Conservation (phyloP, 1,140 invertebrate species). For the Sinonovacula constricta region DNA sequence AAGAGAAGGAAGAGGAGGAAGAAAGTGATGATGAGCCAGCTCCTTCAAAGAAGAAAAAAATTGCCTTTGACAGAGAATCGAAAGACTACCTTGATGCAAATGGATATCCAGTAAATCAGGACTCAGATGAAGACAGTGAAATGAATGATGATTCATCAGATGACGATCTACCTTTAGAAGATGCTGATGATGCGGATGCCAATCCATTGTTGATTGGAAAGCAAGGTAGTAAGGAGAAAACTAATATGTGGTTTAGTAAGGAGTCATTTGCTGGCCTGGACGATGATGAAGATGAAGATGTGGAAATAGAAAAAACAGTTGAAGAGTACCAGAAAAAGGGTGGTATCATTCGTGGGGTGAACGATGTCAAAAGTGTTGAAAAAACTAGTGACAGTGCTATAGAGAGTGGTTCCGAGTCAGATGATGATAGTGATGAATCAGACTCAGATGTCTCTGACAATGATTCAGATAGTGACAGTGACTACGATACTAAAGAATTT, state of each 20-base stretch:
- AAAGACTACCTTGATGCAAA: slow-evolving; percentile 59
- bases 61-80: slow-evolving; percentile 62
- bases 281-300: slow-evolving; percentile 91
- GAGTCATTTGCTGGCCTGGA: slow-evolving; percentile 91
- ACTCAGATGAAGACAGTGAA: slow-evolving; percentile 59
- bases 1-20: slow-evolving; percentile 56
- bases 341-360: slow-evolving; percentile 61
- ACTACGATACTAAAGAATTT: slow-evolving; percentile 65
- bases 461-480: slow-evolving; percentile 56
- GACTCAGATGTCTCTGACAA: too few relatives aligned
- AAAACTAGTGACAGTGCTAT: slow-evolving; percentile 76
- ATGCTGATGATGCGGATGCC: slow-evolving; percentile 21
- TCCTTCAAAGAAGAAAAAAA: slow-evolving; percentile 56
- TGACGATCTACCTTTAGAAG: slow-evolving; percentile 32
- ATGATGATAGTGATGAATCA: slow-evolving; percentile 57
- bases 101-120: slow-evolving; percentile 56
- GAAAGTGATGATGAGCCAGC: slow-evolving; percentile 82
- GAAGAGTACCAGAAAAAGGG: slow-evolving; percentile 83
- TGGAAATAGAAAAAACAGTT: slow-evolving; percentile 89
- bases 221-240: slow-evolving; percentile 14
- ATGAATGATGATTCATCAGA: slow-evolving; percentile 64
- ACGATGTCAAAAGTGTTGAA: slow-evolving; percentile 81
- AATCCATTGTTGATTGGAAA: slow-evolving; percentile 31
- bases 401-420: slow-evolving; percentile 30
- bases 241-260: slow-evolving; percentile 67